phyloP scores from a whole-genome alignment of 2,888 invertebrate genomes.

The Gisinianus flammeolus region DNA sequence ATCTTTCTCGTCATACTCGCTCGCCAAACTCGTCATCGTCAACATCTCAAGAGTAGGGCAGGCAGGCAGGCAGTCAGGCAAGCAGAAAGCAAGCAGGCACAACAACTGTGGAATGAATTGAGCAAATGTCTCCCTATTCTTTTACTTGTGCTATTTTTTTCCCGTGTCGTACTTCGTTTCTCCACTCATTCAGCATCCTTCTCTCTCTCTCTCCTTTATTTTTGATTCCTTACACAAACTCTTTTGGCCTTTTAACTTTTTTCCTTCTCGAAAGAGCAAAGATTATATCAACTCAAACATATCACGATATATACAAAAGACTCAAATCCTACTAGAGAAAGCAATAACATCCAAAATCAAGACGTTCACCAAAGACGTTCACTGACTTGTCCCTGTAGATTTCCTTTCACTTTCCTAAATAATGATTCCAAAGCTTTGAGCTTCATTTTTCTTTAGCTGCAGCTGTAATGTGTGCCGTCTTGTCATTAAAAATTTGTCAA shows the following conservation, averaged over 20 bases:
- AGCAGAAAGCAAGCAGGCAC: neutral
- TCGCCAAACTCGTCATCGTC: slow-evolving; percentile 10
- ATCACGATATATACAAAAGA: neutral
- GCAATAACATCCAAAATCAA: neutral
- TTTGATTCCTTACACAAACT: neutral
- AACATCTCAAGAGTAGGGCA: neutral
- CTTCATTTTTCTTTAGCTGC: neutral
- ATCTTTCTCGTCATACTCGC: neutral
- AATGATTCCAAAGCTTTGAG: neutral
- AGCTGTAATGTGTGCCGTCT: no score
- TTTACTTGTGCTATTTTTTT: neutral
- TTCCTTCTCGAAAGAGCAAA: neutral
- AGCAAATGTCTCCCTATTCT: neutral
- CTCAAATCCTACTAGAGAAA: neutral
- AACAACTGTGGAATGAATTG: slow-evolving; percentile 6
- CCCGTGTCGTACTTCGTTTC: neutral
- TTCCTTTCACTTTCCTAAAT: neutral
- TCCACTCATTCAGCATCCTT: neutral
- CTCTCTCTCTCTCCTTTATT: neutral
- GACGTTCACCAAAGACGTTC: neutral
- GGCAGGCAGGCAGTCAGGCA: neutral
- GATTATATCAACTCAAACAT: neutral
- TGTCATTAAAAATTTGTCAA: no score
- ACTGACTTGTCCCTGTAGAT: neutral
- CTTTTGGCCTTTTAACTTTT: slow-evolving; percentile 22